A percentile compares a stretch with the other conserved stretches of the same genome.
These are phyloP conservation scores for Tympanoctomys barrerae DNA, from an alignment of 2,797 vertebrate species.

Conservation along the genomic window DNA sequence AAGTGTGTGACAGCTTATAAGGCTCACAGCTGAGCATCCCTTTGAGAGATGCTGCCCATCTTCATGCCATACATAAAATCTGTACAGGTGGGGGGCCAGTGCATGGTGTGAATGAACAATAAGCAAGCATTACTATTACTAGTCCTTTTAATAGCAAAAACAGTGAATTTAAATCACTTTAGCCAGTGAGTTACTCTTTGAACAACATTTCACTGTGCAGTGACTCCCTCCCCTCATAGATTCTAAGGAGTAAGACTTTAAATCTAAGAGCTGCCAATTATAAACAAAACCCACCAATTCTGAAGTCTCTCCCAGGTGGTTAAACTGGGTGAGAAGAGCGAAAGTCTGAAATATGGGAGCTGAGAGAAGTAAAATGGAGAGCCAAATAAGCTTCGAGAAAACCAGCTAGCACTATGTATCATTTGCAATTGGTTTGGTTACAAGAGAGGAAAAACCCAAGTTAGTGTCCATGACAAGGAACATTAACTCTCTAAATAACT, in stretches of 20 bases:
- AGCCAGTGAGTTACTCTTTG: neutral
- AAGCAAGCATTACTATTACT: neutral
- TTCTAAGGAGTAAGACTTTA: neutral
- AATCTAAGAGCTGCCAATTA: neutral
- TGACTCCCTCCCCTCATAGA: constrained; percentile 30
- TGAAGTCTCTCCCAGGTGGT: neutral
- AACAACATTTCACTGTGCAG: neutral
- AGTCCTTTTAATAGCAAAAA: neutral
- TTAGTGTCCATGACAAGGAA: neutral
- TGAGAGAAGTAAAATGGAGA: neutral
- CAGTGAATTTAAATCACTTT: neutral
- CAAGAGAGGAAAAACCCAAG: neutral
- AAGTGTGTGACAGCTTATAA: neutral
- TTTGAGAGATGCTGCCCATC: neutral
- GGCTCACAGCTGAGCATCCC: neutral
- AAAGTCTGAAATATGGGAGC: neutral
- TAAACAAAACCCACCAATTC: neutral
- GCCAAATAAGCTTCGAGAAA: neutral
- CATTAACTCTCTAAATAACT: neutral
- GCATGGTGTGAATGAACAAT: neutral
- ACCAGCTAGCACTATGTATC: neutral
- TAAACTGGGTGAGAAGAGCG: neutral
- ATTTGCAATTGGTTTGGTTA: neutral
- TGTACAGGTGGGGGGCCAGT: neutral
- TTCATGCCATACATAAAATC: neutral